A percentile compares a stretch with the other conserved stretches of the same genome.
These are phyloP conservation scores for Anastatus disparis DNA, from an alignment of 1,140 invertebrate species.

Conservation along the genomic window DNA sequence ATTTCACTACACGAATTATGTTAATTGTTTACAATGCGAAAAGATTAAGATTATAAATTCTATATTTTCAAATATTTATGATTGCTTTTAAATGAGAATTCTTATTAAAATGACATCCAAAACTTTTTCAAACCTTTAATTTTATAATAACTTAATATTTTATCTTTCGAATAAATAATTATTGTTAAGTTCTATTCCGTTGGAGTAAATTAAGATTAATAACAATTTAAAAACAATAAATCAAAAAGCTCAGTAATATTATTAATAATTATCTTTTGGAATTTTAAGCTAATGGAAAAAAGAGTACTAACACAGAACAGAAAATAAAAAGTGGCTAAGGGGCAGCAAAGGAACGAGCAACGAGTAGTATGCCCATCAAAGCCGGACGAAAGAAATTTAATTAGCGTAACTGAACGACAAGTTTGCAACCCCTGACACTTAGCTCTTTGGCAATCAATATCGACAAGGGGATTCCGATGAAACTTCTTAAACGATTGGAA, in stretches of 20 bases:
- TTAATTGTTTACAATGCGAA: too few relatives aligned
- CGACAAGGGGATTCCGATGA: conserved; percentile 23
- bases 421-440: conserved; percentile 5
- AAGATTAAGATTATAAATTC: too few relatives aligned
- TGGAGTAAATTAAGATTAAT: too few relatives aligned
- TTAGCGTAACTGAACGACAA: conserved; percentile 33
- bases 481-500: conserved; percentile 26
- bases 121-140: too few relatives aligned
- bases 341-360: background rate
- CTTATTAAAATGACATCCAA: too few relatives aligned
- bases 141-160: too few relatives aligned
- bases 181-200: too few relatives aligned
- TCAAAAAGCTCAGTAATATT: background rate
- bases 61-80: too few relatives aligned
- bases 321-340: background rate
- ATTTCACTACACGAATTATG: too few relatives aligned
- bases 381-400: conserved; percentile 34
- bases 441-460: conserved; percentile 12
- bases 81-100: too few relatives aligned
- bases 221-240: background rate
- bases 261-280: background rate
- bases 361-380: background rate
- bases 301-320: too few relatives aligned
- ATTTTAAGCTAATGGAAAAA: background rate
- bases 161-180: too few relatives aligned